phyloP scores from a whole-genome alignment of 2,888 invertebrate genomes.

The Drosophila fulvimacula region DNA sequence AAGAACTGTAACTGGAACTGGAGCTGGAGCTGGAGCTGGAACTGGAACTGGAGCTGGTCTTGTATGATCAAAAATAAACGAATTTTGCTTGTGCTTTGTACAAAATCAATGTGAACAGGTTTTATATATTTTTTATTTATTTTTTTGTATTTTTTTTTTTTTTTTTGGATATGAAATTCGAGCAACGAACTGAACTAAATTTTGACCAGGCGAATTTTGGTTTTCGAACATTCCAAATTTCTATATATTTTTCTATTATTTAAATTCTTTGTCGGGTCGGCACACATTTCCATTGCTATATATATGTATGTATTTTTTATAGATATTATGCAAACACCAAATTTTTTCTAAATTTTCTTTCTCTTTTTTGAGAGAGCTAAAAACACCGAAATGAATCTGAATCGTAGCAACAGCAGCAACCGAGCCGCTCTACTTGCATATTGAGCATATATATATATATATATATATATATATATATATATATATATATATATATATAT shows the following conservation, averaged over 20 bases:
- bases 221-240: constrained; percentile 27
- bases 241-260: neutral
- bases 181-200: constrained; percentile 43
- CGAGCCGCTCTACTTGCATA: neutral
- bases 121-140: constrained; percentile 11
- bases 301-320: neutral
- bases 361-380: neutral
- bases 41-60: constrained; percentile 47
- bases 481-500: neutral
- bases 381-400: constrained; percentile 1
- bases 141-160: constrained; percentile 4
- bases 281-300: constrained; percentile 14
- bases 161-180: constrained; percentile 59
- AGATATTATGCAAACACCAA: constrained; percentile 12
- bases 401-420: neutral
- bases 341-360: neutral
- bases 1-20: constrained; percentile 25
- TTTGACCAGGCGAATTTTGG: constrained; percentile 32
- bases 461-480: neutral
- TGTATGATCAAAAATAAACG: constrained; percentile 56
- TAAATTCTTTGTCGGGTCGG: constrained; percentile 10
- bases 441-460: neutral
- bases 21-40: constrained; percentile 30
- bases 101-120: constrained; percentile 43
- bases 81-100: constrained; percentile 50